Conservation (phyloP, 2,113 vertebrate species). For the Uria aalge region DNA sequence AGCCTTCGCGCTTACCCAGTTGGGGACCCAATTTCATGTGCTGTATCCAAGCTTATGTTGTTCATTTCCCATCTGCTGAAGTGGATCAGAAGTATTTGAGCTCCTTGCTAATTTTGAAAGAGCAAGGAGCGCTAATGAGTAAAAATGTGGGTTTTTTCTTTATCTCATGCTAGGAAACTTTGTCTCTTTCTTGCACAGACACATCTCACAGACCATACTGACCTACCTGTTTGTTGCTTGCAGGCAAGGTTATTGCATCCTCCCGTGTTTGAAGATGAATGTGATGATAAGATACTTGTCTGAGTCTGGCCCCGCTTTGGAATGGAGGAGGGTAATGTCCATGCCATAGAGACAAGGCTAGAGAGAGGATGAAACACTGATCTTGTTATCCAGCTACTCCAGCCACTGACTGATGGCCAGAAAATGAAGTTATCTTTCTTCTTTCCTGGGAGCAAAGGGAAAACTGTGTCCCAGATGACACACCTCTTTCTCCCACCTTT, state of each 20-base stretch:
- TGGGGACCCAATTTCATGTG: not conserved
- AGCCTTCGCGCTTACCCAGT: not conserved
- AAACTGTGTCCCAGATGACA: not conserved
- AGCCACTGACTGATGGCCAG: not conserved
- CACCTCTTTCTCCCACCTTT: not conserved
- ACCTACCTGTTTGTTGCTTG: not conserved
- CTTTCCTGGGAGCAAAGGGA: not conserved
- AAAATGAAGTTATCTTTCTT: not conserved
- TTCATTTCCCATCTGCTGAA: not conserved
- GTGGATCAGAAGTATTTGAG: not conserved
- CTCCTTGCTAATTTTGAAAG: not conserved
- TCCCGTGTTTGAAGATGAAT: not conserved
- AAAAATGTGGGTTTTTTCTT: not conserved
- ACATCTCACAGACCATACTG: not conserved
- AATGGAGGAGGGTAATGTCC: not conserved
- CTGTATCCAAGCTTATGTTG: not conserved
- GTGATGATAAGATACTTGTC: not conserved
- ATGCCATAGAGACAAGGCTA: accelerated
- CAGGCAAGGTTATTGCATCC: not conserved
- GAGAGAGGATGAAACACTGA: not conserved
- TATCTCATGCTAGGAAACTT: not conserved
- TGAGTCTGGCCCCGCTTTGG: not conserved
- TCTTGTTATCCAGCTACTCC: not conserved
- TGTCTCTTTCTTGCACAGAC: not conserved
- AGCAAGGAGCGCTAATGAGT: not conserved